Evolutionary conservation across 1,140 invertebrate genomes (phyloP).

Genomic region (Neodiprion lecontei): DNA sequence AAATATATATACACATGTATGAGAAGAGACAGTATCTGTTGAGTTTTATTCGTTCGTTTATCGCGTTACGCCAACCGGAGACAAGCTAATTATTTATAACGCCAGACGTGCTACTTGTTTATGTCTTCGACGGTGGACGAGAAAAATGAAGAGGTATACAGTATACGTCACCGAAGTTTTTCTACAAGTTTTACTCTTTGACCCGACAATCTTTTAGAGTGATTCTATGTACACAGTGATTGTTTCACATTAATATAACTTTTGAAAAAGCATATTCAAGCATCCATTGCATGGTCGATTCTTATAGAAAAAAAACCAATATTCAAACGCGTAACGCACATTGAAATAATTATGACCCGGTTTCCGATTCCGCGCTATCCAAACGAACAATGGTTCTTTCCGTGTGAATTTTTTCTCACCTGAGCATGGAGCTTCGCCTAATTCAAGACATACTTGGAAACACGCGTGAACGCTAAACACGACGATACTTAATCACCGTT

Average conservation of each 20-base stretch:
- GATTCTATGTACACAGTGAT: no score
- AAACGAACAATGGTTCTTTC: neutral
- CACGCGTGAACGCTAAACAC: neutral
- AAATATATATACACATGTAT: no score
- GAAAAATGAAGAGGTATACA: neutral
- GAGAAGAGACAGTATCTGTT: no score
- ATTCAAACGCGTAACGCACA: no score
- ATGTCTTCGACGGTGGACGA: neutral
- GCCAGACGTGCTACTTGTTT: neutral
- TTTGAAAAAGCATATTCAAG: no score
- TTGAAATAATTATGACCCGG: neutral
- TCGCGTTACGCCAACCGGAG: neutral
- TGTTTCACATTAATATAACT: no score
- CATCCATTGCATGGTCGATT: no score
- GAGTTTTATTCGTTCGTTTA: neutral
- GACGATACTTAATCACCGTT: constrained; percentile 1
- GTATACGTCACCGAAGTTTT: neutral
- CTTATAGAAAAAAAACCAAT: no score
- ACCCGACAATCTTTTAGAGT: no score
- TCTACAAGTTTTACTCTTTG: no score
- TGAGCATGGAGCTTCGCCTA: neutral
- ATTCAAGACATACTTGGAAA: neutral
- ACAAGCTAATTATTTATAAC: constrained; percentile 1
- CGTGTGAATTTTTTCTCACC: neutral
- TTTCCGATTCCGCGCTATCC: neutral